phyloP scores from a whole-genome alignment of 2,888 invertebrate genomes.

The Tricholauxania praeusta region DNA sequence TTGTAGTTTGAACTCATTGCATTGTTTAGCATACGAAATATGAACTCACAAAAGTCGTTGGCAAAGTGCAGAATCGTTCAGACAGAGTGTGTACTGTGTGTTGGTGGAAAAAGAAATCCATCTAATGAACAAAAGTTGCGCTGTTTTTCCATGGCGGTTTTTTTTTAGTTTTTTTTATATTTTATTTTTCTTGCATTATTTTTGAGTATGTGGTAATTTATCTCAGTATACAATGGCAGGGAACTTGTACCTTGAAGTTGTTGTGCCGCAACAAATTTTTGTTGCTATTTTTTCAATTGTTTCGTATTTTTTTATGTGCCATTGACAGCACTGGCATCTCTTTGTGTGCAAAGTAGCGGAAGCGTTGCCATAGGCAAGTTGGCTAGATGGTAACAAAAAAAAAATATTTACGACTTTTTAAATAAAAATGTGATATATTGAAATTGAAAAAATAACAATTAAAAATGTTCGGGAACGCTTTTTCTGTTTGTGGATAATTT shows the following conservation, averaged over 20 bases:
- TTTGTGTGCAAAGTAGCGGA: conserved; percentile 6
- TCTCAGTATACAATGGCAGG: conserved; percentile 18
- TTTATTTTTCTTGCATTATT: conserved; percentile 2
- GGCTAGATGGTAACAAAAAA: not conserved
- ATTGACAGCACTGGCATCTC: not conserved
- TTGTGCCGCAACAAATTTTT: conserved; percentile 1
- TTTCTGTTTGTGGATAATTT: too few species aligned
- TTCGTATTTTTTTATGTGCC: conserved; percentile 7
- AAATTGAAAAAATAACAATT: not conserved
- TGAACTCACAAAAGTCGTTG: conserved; percentile 6
- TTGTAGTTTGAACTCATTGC: conserved; percentile 45
- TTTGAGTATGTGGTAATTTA: conserved; percentile 9
- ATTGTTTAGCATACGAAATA: conserved; percentile 53
- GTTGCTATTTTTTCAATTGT: conserved; percentile 2
- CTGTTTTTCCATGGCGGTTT: conserved; percentile 11
- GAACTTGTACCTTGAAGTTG: conserved; percentile 37
- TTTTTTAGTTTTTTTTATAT: not conserved
- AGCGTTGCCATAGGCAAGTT: not conserved
- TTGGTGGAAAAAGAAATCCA: not conserved
- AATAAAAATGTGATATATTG: too few species aligned
- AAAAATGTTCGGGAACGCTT: not conserved
- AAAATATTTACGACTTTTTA: not conserved
- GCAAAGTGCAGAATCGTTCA: not conserved
- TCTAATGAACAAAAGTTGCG: not conserved
- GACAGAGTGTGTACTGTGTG: conserved; percentile 36